Base-by-base conservation (phyloP, 2,797 vertebrate genomes). In the Hydrophis major region DNA sequence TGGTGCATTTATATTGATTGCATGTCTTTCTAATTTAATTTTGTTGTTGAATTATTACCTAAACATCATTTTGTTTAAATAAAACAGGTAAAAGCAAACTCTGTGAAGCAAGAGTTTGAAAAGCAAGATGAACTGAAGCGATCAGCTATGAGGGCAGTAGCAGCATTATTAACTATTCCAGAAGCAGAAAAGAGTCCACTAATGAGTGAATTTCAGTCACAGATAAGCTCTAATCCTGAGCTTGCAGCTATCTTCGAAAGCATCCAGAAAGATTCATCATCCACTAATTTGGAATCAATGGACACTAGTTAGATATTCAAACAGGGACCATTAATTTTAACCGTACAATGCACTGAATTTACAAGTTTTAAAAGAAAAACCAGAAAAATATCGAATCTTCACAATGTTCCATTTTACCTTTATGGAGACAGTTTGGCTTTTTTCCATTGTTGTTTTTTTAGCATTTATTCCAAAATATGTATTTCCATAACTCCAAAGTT, bases 171-270 rank as follows among this genome's bases (percentile, higher is more conserved):
- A 78, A 99, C 99, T 95, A 99, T 99, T 98, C 99, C 99, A 18
- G 99, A 99, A 97, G 99, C 99, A 2, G 99, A 99, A 97, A 99
- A 99, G 97, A 99, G 99, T 94, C 99, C 99, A 3, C 97, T 99
- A 94, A 99, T 99, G 99, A 99, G 99, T 50, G 99, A 99, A 98
- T 99, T 99, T 96, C 99, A 99, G 97, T 99, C 99, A 89, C 99
- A 99, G 97, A 99, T 99, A 98, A 99, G 98, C 95, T 99, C 99
- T 97, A 99, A 99, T 97, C 99, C 99, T 94, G 99, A 99, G 98
- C 97, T 99, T 97, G 99, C 99, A n/a, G 98, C 99, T 97, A 99
- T 99, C 97, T 99, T 99, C 94, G 99, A 99, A 97, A 99, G 99
- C 97, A 99, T 99, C 98, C 99, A 99, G 97, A 98, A 99, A 98